Percentiles rank a stretch among this genome's conserved stretches.
Conservation (phyloP, 2,888 invertebrate genomes). For the Hypsopygia costalis region DNA sequence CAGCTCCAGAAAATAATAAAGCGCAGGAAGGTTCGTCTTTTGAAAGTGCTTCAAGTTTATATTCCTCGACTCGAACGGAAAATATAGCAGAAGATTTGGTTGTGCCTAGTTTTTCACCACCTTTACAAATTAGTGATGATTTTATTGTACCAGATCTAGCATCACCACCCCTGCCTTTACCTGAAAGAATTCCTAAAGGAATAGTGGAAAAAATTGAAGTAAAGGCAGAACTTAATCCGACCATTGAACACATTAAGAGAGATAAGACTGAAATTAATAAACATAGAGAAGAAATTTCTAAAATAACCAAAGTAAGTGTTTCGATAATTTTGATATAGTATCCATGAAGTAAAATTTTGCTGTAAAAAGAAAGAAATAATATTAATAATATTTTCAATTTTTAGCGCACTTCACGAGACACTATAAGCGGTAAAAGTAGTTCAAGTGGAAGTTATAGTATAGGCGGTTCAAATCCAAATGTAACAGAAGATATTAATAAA, state of each 20-base stretch:
- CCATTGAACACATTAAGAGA: slow-evolving; percentile 57
- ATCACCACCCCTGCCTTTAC: slow-evolving; percentile 68
- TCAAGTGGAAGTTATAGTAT: slow-evolving; percentile 76
- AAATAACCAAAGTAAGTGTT: slow-evolving; percentile 35
- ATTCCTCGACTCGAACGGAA: slow-evolving; percentile 88
- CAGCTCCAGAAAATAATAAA: slow-evolving; percentile 81
- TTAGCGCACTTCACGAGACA: slow-evolving; percentile 36
- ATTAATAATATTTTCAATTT: neutral
- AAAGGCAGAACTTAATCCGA: slow-evolving; percentile 59
- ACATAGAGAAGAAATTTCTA: slow-evolving; percentile 52
- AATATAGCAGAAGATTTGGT: slow-evolving; percentile 83
- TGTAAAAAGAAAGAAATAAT: neutral
- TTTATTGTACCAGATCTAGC: slow-evolving; percentile 68
- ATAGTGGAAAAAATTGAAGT: slow-evolving; percentile 64
- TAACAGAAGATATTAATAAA: slow-evolving; percentile 56
- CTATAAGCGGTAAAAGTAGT: slow-evolving; percentile 71
- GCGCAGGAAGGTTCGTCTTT: slow-evolving; percentile 90
- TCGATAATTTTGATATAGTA: too few species aligned
- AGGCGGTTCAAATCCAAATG: slow-evolving; percentile 70
- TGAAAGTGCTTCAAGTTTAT: slow-evolving; percentile 91
- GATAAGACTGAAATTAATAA: slow-evolving; percentile 70
- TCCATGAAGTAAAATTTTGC: too few species aligned
- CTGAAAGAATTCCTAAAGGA: slow-evolving; percentile 55
- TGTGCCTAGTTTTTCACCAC: slow-evolving; percentile 81
- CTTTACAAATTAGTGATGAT: slow-evolving; percentile 74